phyloP scores from a whole-genome alignment of 2,888 invertebrate genomes.

The Tribolium freemani region DNA sequence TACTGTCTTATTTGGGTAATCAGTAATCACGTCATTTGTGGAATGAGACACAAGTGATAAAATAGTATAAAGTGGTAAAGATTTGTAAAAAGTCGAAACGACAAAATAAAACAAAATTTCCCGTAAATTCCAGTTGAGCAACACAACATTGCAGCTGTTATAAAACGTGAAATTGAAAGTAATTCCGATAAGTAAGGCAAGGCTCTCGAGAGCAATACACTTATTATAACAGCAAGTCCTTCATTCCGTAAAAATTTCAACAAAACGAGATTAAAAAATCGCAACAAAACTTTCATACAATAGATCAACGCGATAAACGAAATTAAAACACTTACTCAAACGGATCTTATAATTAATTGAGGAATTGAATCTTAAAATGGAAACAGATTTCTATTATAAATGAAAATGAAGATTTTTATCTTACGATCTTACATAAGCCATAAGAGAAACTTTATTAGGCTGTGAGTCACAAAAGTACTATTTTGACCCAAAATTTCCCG shows the following conservation, averaged over 20 bases:
- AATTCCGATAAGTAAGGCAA: conserved; percentile 13
- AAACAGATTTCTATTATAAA: conserved; percentile 3
- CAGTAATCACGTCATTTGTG: too few relatives aligned
- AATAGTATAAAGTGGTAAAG: too few relatives aligned
- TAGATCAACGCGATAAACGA: not conserved
- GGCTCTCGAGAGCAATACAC: not conserved
- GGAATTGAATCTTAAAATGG: conserved; percentile 2
- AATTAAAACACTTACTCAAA: not conserved
- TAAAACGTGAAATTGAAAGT: conserved; percentile 22
- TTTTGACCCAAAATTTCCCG: not conserved
- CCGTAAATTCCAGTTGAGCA: not conserved
- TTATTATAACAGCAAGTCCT: not conserved
- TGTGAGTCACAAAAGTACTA: not conserved
- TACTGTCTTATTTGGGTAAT: too few relatives aligned
- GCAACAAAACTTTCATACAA: not conserved
- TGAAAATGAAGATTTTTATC: not conserved
- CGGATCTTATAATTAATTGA: conserved; percentile 3
- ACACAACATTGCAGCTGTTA: not conserved
- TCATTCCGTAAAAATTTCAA: not conserved
- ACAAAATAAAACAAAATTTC: not conserved
- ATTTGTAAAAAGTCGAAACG: too few relatives aligned
- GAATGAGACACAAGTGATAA: too few relatives aligned
- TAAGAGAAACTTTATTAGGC: not conserved
- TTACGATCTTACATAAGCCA: not conserved
- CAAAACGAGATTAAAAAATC: not conserved